These are phyloP conservation scores for Vollenhovia emeryi DNA, from an alignment of 1,140 invertebrate genomes.

Conservation along the genomic window DNA sequence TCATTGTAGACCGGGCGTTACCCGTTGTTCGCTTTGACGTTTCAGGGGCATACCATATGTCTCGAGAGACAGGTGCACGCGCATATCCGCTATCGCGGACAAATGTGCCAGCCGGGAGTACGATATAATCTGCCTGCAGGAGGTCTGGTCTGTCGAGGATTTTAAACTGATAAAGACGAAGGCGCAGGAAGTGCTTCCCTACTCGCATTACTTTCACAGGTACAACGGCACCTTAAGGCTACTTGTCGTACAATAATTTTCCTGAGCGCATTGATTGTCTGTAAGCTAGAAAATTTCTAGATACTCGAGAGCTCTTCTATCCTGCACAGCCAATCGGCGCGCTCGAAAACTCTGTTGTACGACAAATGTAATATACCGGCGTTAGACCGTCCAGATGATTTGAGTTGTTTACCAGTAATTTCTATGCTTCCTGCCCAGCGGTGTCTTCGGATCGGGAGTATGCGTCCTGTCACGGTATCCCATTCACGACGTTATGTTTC, in stretches of 20 bases:
- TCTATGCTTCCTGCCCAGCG: slow-evolving; percentile 86
- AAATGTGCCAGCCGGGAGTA: slow-evolving; percentile 89
- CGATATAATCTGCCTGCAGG: slow-evolving; percentile 97
- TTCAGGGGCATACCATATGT: slow-evolving; percentile 93
- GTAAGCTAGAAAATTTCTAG: too few relatives aligned
- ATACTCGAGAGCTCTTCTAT: too few relatives aligned
- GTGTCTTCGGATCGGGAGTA: slow-evolving; percentile 95
- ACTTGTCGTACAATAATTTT: too few relatives aligned
- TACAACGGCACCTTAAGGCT: too few relatives aligned
- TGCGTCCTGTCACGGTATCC: slow-evolving; percentile 95
- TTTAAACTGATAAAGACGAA: slow-evolving; percentile 90
- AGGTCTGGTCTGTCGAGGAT: slow-evolving; percentile 94
- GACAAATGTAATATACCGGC: too few relatives aligned
- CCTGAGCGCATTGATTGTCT: too few relatives aligned
- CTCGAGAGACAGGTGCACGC: slow-evolving; percentile 90
- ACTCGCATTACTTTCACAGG: slow-evolving; percentile 97
- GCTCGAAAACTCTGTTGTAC: too few relatives aligned
- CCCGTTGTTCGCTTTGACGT: slow-evolving; percentile 47
- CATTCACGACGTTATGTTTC: slow-evolving; percentile 96
- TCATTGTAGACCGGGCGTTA: too few relatives aligned
- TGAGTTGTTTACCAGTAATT: not conserved
- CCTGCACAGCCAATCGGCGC: too few relatives aligned
- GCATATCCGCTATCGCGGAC: slow-evolving; percentile 93
- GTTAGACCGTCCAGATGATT: slow-evolving; percentile 1
- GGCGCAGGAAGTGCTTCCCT: slow-evolving; percentile 89